Evolutionary conservation across 2,888 invertebrate genomes (phyloP).

Genomic region (Micoletzkya japonica): DNA sequence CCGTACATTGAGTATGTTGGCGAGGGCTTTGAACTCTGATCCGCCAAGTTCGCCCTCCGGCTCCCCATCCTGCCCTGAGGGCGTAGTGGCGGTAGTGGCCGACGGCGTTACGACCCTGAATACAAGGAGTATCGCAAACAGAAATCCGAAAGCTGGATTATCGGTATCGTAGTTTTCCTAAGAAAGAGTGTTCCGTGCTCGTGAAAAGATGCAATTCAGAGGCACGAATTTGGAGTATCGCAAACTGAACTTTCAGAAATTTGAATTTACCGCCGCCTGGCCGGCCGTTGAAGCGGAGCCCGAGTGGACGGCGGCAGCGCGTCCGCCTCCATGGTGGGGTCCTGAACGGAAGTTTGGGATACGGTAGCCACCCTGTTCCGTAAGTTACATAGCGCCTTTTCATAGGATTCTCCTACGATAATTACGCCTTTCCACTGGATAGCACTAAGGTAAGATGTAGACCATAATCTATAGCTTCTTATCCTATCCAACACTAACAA

Average conservation of each 20-base stretch:
- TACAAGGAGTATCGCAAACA: too few species aligned
- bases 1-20: constrained; percentile 5
- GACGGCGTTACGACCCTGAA: too few species aligned
- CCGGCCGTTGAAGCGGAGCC: background rate
- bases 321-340: constrained; percentile 16
- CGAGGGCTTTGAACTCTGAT: background rate
- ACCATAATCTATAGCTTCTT: too few species aligned
- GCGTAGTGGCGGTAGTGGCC: background rate
- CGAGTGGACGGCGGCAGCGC: constrained; percentile 13
- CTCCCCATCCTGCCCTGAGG: background rate
- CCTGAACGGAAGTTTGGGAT: background rate
- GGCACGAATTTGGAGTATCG: too few species aligned
- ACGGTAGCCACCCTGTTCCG: background rate
- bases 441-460: too few species aligned
- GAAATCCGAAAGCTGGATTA: too few species aligned
- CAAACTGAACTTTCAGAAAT: background rate
- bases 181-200: too few species aligned
- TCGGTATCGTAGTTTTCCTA: too few species aligned
- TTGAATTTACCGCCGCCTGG: background rate
- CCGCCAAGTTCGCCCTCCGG: background rate
- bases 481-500: background rate
- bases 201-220: too few species aligned
- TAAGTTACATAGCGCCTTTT: too few species aligned
- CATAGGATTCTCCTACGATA: too few species aligned
- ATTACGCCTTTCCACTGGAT: too few species aligned